These are phyloP conservation scores for Musca domestica DNA, from an alignment of 1,140 invertebrate genomes.

Conservation along the genomic window DNA sequence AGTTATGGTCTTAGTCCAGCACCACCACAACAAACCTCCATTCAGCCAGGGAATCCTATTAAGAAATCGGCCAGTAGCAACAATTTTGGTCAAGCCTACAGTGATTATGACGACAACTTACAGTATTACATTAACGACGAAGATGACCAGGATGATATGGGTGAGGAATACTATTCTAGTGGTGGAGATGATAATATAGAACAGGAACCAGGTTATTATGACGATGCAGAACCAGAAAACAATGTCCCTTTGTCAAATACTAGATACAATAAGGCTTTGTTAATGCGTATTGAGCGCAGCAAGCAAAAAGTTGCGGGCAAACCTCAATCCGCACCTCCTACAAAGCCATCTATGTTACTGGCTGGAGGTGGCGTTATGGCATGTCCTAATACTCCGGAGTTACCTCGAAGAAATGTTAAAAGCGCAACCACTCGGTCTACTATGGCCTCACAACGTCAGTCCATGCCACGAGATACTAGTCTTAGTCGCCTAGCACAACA, in stretches of 20 bases:
- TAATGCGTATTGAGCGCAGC: constrained; percentile 52
- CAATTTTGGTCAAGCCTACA: constrained; percentile 49
- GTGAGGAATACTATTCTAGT: constrained; percentile 46
- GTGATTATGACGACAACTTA: constrained; percentile 51
- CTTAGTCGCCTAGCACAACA: constrained; percentile 47
- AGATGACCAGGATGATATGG: constrained; percentile 44
- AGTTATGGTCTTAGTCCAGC: constrained; percentile 33
- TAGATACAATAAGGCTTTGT: constrained; percentile 58
- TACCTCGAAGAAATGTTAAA: constrained; percentile 51
- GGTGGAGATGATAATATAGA: constrained; percentile 38
- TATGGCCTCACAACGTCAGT: constrained; percentile 37
- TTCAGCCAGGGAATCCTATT: constrained; percentile 7
- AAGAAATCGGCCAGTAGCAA: constrained; percentile 53
- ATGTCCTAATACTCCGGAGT: constrained; percentile 58
- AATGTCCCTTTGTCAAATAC: constrained; percentile 55
- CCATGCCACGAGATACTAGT: constrained; percentile 52
- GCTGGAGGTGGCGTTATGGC: constrained; percentile 45
- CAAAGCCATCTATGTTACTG: constrained; percentile 25
- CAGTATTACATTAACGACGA: constrained; percentile 53
- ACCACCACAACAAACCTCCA: constrained; percentile 12
- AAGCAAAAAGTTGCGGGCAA: constrained; percentile 48
- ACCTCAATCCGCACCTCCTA: constrained; percentile 45
- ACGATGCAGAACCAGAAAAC: constrained; percentile 20
- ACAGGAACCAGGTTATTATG: constrained; percentile 25
- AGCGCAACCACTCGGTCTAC: constrained; percentile 34